Percentiles rank a stretch among this genome's conserved stretches.
Conservation (phyloP, 2,797 vertebrate species). For the Masticophis lateralis region DNA sequence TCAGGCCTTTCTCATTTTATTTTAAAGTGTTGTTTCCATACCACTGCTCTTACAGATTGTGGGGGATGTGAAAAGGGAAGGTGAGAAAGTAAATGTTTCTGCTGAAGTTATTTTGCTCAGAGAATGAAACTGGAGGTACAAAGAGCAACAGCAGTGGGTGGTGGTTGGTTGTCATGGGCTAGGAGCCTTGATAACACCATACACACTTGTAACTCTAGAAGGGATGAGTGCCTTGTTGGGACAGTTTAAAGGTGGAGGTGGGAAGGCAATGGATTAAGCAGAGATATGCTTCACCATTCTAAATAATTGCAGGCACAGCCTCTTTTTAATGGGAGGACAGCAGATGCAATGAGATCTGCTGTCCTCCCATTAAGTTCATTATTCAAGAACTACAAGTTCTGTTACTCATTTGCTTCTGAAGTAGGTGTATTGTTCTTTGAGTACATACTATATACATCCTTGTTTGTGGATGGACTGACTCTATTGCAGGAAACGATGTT, state of each 20-base stretch:
- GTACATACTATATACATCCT: not conserved
- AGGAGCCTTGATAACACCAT: not conserved
- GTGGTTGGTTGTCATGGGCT: not conserved
- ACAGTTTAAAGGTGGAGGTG: not conserved
- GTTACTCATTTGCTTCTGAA: not conserved
- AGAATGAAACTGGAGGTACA: not conserved
- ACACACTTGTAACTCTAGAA: not conserved
- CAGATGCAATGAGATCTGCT: not conserved
- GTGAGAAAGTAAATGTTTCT: conserved; percentile 29
- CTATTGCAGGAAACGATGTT: not conserved
- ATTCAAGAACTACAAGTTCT: not conserved
- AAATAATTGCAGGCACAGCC: not conserved
- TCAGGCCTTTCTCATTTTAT: not conserved
- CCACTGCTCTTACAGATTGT: conserved; percentile 2
- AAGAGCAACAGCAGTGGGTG: not conserved
- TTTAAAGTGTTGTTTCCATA: not conserved
- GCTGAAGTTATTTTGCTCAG: not conserved
- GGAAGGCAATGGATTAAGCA: not conserved
- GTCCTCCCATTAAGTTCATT: too few relatives aligned
- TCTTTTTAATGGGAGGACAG: not conserved
- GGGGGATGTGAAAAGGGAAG: not conserved
- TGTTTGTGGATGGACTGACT: not conserved
- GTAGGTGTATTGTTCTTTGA: not conserved
- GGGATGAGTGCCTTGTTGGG: not conserved
- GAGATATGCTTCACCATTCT: not conserved